Conservation (phyloP, 2,888 invertebrate species). For the Gisinianus flammeolus region DNA sequence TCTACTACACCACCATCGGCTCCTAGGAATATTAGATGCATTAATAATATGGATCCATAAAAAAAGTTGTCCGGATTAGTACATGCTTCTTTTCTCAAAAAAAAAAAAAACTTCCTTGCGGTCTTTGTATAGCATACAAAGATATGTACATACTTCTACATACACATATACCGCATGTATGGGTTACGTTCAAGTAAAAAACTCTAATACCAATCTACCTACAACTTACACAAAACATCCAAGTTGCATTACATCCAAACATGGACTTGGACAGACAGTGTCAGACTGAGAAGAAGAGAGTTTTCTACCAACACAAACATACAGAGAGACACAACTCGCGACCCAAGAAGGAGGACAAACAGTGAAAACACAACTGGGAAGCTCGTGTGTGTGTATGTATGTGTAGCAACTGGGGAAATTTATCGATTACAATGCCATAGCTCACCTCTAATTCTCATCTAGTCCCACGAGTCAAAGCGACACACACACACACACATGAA, state of each 20-base stretch:
- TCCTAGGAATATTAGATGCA: not conserved
- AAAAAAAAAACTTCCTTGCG: not conserved
- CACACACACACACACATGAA: not conserved
- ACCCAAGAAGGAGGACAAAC: not conserved
- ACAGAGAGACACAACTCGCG: not conserved
- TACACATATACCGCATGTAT: not conserved
- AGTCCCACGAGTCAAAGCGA: no score
- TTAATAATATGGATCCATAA: not conserved
- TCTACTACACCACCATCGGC: no score
- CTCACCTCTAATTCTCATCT: no score
- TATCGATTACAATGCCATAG: constrained; percentile 35
- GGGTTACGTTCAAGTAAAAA: not conserved
- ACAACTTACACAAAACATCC: not conserved
- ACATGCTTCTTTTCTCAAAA: not conserved
- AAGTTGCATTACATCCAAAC: not conserved
- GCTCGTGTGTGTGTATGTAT: not conserved
- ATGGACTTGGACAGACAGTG: not conserved
- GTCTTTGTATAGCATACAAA: not conserved
- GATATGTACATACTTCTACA: not conserved
- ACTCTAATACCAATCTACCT: not conserved
- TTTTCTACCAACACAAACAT: not conserved
- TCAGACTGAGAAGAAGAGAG: not conserved
- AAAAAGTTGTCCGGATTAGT: not conserved
- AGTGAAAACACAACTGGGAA: not conserved
- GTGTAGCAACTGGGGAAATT: constrained; percentile 28